Percentiles rank a stretch among this genome's conserved stretches.
Evolutionary conservation across 2,113 vertebrate species (phyloP).

Genomic region (Sorex araneus): DNA sequence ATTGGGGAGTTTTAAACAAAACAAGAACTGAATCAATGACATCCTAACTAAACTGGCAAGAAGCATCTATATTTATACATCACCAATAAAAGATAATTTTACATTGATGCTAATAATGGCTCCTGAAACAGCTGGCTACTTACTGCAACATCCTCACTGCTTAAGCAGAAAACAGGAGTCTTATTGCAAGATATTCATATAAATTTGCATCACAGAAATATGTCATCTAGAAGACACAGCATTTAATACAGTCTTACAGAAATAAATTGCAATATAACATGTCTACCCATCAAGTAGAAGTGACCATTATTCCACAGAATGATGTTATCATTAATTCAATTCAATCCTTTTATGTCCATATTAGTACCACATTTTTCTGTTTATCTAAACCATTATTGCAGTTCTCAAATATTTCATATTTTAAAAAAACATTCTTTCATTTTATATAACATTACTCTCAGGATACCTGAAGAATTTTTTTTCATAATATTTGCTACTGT

Average conservation of each 20-base stretch:
- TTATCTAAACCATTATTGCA: not conserved
- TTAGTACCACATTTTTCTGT: not conserved
- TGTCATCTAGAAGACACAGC: not conserved
- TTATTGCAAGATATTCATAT: not conserved
- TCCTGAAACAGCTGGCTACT: not conserved
- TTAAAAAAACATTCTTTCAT: not conserved
- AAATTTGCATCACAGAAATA: not conserved
- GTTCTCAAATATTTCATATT: slow-evolving; percentile 4
- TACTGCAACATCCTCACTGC: not conserved
- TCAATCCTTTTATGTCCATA: not conserved
- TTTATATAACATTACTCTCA: not conserved
- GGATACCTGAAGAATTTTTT: not conserved
- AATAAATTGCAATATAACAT: not conserved
- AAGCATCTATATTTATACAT: slow-evolving; percentile 6
- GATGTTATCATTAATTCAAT: not conserved
- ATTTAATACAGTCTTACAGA: slow-evolving; percentile 14
- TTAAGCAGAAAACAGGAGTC: not conserved
- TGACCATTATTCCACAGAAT: not conserved
- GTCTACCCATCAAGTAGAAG: not conserved
- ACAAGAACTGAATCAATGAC: not conserved
- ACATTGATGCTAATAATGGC: not conserved
- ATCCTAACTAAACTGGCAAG: not conserved
- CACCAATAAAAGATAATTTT: not conserved
- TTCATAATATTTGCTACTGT: not conserved
- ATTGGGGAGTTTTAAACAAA: slow-evolving; percentile 15